Evolutionary conservation across 1,140 invertebrate species (phyloP).

Genomic region (Pseudomyrmex gracilis): DNA sequence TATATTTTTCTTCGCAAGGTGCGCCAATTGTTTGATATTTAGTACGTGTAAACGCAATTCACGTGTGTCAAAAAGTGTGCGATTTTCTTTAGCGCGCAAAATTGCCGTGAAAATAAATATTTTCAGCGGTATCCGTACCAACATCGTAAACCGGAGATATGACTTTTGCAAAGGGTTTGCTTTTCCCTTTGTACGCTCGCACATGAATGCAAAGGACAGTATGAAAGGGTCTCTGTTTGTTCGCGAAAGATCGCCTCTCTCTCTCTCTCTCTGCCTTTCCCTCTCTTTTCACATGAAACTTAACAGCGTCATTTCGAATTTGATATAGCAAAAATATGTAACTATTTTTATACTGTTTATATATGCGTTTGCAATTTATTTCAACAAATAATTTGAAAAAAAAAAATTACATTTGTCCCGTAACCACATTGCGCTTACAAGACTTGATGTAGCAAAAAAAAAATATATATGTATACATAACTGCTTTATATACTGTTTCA

Average conservation of each 20-base stretch:
- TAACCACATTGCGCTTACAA: no score
- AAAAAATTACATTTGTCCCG: no score
- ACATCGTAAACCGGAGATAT: background rate
- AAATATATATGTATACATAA: no score
- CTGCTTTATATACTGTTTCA: no score
- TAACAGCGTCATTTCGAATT: background rate
- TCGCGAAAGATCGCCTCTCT: background rate
- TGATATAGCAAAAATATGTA: no score
- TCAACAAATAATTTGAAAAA: no score
- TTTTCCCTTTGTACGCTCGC: background rate
- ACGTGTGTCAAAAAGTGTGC: background rate
- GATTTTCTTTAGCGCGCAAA: background rate
- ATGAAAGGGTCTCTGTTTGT: background rate
- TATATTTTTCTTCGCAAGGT: background rate
- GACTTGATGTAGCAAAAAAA: no score
- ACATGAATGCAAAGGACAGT: background rate
- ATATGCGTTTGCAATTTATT: no score
- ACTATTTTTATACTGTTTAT: no score
- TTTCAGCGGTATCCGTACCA: background rate
- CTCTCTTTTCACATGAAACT: background rate
- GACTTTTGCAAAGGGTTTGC: background rate
- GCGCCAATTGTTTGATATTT: background rate
- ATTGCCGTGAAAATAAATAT: slow-evolving; percentile 7
- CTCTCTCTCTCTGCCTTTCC: no score
- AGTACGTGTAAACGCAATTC: background rate